These are phyloP conservation scores for Sinocyclocheilus anshuiensis DNA, from an alignment of 2,113 vertebrate species.

Conservation along the genomic window DNA sequence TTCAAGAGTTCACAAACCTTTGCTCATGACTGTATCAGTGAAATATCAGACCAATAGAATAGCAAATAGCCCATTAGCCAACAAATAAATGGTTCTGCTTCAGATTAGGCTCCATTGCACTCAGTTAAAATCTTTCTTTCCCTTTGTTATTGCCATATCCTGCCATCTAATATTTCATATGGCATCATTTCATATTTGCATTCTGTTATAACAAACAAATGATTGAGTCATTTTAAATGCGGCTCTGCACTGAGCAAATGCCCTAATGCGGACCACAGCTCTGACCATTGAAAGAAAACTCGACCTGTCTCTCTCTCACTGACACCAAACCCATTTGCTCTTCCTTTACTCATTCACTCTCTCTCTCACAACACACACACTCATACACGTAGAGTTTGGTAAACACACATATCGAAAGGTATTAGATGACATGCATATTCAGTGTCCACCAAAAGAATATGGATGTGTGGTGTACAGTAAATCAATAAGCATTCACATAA, in stretches of 20 bases:
- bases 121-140: slow-evolving; percentile 6
- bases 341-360: slow-evolving; percentile 56
- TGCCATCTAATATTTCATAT: slow-evolving; percentile 3
- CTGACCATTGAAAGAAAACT: slow-evolving; percentile 43
- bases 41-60: slow-evolving; percentile 18
- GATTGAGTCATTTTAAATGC: slow-evolving; percentile 20
- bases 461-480: slow-evolving; percentile 50
- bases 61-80: slow-evolving; percentile 22
- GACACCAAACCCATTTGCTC: slow-evolving; percentile 8
- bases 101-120: background rate
- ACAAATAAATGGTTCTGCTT: slow-evolving; percentile 11
- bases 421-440: slow-evolving; percentile 50
- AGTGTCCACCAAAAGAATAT: slow-evolving; percentile 37
- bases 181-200: slow-evolving; percentile 3
- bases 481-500: slow-evolving; percentile 53
- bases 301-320: slow-evolving; percentile 52
- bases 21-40: slow-evolving; percentile 4
- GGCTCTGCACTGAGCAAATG: background rate
- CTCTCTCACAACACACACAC: slow-evolving; percentile 6
- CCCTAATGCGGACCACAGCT: slow-evolving; percentile 50
- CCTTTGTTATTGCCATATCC: slow-evolving; percentile 17
- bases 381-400: slow-evolving; percentile 14
- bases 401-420: slow-evolving; percentile 24
- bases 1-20: slow-evolving; percentile 1
- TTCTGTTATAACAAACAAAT: slow-evolving; percentile 35